Base-by-base conservation (phyloP, 2,113 vertebrate genomes). In the Elanus axillaris region DNA sequence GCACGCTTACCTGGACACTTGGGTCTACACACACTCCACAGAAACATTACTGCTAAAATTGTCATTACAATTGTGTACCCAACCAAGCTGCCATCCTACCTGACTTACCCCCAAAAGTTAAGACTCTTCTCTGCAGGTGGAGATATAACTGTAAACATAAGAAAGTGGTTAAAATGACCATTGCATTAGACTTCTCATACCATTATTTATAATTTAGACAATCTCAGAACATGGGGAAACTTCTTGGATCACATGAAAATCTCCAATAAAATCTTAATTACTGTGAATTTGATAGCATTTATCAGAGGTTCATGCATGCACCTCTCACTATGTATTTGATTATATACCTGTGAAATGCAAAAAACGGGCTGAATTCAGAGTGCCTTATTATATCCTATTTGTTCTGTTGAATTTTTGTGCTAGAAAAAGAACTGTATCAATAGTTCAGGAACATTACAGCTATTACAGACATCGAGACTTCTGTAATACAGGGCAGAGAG, bases 351-450 rank as follows among this genome's bases (percentile, higher is more conserved):
- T 60, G 32, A 93, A 89, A 78, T 17, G 50, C 2, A 5, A 59
- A 82, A 75, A 80, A 0, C 6, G 12, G 58, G 52, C 43, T 79
- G 45, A 85, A 66, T 40, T 89, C 60, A 64, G 83, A 67, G 16
- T 19, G 18, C 26, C 16, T 62, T 31, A 22, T 19, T 79, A 31
- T 19, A 45, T 16, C 29, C n/a, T 48, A 40, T 20, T 79, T 23
- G 26, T 27, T 48, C 88, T 47, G 53, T 4, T 50, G 60, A n/a
- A 6, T 60, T 83, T 95, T 62, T 74, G 36, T 56, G 32, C 66
- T 18, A 25, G 63, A 66, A 53, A 9, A n/a, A 76, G 25, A 55
- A 25, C 1, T 0, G 0, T 22, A 59, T 7, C 40, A 34, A 8
- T 6, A 69, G 26, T 15, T 91, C 29, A 50, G 22, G 13, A 72